phyloP scores from a whole-genome alignment of 2,888 invertebrate species.

The Caenorhabditis sinica region DNA sequence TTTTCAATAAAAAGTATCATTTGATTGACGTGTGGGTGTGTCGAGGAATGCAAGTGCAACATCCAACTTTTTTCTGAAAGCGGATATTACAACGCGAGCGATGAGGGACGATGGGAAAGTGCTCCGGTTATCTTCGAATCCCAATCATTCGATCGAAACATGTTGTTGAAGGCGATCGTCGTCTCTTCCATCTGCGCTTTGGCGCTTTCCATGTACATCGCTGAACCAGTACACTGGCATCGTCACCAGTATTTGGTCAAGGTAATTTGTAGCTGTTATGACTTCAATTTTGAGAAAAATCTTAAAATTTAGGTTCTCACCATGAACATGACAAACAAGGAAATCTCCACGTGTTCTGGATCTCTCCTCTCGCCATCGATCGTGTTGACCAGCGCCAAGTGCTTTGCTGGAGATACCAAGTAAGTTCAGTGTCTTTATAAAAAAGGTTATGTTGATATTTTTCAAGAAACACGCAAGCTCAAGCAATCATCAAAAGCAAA shows the following conservation, averaged over 20 bases:
- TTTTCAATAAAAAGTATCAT: slow-evolving; percentile 37
- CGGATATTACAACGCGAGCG: slow-evolving; percentile 34
- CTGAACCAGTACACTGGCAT: slow-evolving; percentile 49
- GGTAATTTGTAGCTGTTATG: no score
- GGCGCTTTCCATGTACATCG: slow-evolving; percentile 41
- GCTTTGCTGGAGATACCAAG: slow-evolving; percentile 45
- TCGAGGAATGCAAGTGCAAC: slow-evolving; percentile 48
- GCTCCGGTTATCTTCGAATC: background rate
- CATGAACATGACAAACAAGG: slow-evolving; percentile 28
- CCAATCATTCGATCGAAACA: slow-evolving; percentile 44
- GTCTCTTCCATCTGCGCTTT: slow-evolving; percentile 17
- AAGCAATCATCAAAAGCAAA: slow-evolving; percentile 42
- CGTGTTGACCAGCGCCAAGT: slow-evolving; percentile 60
- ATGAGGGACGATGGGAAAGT: background rate
- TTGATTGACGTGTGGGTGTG: slow-evolving; percentile 58
- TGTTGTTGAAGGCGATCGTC: slow-evolving; percentile 31
- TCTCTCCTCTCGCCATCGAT: slow-evolving; percentile 60
- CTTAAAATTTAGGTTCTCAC: slow-evolving; percentile 43
- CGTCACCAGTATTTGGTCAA: slow-evolving; percentile 64
- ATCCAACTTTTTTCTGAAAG: slow-evolving; percentile 53
- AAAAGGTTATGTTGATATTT: background rate
- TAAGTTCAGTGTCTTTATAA: background rate
- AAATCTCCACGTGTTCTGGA: slow-evolving; percentile 61
- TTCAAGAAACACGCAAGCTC: slow-evolving; percentile 32
- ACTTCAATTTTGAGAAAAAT: background rate